Evolutionary conservation across 2,888 invertebrate genomes (phyloP).

Genomic region (Ennomos erosarius): DNA sequence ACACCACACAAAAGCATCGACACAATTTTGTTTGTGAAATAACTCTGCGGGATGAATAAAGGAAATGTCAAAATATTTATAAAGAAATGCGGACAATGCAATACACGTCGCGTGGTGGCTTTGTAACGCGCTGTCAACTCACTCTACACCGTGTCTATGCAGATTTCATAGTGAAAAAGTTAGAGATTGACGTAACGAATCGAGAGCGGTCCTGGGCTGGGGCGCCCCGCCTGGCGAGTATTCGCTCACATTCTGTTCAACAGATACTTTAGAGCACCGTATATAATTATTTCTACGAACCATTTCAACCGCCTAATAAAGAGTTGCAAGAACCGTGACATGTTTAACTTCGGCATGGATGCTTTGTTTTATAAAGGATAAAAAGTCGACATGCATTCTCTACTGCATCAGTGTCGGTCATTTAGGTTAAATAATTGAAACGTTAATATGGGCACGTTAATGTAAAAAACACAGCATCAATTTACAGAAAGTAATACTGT

Average conservation of each 20-base stretch:
- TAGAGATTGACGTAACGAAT: constrained; percentile 84
- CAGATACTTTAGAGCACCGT: constrained; percentile 76
- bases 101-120: constrained; percentile 69
- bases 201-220: constrained; percentile 56
- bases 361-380: constrained; percentile 60
- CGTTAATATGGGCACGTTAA: constrained; percentile 22
- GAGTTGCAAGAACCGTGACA: constrained; percentile 71
- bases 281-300: constrained; percentile 81
- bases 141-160: constrained; percentile 66
- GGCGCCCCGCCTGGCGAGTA: constrained; percentile 72
- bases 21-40: constrained; percentile 78
- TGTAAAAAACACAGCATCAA: constrained; percentile 4
- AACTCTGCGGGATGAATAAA: constrained; percentile 76
- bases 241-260: constrained; percentile 62
- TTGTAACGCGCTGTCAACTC: constrained; percentile 79
- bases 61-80: constrained; percentile 85
- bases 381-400: constrained; percentile 33
- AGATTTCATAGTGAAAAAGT: constrained; percentile 76
- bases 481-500: constrained; percentile 2
- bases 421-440: neutral
- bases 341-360: constrained; percentile 54
- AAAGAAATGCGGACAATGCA: constrained; percentile 80
- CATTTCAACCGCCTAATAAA: constrained; percentile 70
- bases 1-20: constrained; percentile 76
- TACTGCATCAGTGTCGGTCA: constrained; percentile 13